Evolutionary conservation across 2,797 vertebrate species (phyloP).

Genomic region (Florisuga fusca): DNA sequence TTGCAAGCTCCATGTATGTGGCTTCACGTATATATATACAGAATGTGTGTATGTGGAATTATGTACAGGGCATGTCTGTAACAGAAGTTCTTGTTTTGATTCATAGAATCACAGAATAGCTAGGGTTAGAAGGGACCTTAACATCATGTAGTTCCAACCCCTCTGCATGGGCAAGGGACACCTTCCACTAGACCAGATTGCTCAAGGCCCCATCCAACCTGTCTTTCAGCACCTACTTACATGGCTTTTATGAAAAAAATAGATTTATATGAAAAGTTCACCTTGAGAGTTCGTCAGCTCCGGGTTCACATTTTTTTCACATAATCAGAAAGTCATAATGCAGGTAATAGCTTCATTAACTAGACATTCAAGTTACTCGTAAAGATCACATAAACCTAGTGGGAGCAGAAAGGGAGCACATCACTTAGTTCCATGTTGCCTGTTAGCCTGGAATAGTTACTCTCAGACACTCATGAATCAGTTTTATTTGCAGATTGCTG

Average conservation of each 20-base stretch:
- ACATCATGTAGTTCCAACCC: no score
- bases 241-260: background rate
- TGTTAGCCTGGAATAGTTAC: background rate
- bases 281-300: background rate
- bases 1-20: background rate
- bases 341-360: background rate
- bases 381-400: background rate
- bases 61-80: no score
- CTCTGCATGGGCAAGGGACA: no score
- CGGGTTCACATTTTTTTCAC: background rate
- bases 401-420: background rate
- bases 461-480: accelerated
- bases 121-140: no score
- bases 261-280: background rate
- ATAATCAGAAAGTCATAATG: background rate
- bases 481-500: background rate
- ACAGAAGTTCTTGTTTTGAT: background rate
- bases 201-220: no score
- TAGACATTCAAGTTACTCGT: background rate
- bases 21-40: background rate
- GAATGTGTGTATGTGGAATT: background rate
- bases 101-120: no score
- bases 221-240: background rate
- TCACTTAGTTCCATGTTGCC: background rate
- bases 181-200: no score